Percentiles rank a stretch among this genome's conserved stretches.
Conservation (phyloP, 2,797 vertebrate genomes). For the Lepus oiostolus region DNA sequence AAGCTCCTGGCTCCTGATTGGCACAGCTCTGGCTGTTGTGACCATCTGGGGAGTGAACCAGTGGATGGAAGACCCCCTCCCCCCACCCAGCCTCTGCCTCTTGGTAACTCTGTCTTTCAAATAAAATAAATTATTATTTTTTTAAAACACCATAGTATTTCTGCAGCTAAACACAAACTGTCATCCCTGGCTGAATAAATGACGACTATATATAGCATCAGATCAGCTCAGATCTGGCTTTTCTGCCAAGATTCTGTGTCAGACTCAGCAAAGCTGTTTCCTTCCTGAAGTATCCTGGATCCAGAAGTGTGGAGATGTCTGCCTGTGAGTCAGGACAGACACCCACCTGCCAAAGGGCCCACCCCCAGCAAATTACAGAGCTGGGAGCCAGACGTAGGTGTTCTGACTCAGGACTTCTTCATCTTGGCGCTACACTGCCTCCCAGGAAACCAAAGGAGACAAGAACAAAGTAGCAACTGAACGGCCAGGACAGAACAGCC, state of each 20-base stretch:
- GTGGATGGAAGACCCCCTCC: too few relatives aligned
- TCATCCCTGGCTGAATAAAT: neutral
- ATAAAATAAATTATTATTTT: too few relatives aligned
- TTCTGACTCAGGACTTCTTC: neutral
- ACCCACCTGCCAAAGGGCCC: neutral
- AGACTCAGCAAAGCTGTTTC: neutral
- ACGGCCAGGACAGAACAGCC: neutral
- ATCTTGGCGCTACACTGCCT: neutral
- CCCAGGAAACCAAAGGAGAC: neutral
- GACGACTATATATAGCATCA: neutral
- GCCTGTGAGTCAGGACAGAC: neutral
- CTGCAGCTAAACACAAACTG: neutral
- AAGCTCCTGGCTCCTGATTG: too few relatives aligned
- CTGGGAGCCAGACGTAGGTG: neutral
- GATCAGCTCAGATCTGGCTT: neutral
- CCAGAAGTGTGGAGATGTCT: neutral
- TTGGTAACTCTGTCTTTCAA: too few relatives aligned
- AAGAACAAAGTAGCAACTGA: neutral
- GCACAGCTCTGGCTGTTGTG: too few relatives aligned
- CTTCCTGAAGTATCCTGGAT: neutral
- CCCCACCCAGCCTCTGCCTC: too few relatives aligned
- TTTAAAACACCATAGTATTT: neutral
- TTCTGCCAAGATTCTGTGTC: neutral
- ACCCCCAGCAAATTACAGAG: neutral
- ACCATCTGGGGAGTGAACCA: too few relatives aligned